Conservation (phyloP, 2,888 invertebrate genomes). For the Lasioglossum villosulum region DNA sequence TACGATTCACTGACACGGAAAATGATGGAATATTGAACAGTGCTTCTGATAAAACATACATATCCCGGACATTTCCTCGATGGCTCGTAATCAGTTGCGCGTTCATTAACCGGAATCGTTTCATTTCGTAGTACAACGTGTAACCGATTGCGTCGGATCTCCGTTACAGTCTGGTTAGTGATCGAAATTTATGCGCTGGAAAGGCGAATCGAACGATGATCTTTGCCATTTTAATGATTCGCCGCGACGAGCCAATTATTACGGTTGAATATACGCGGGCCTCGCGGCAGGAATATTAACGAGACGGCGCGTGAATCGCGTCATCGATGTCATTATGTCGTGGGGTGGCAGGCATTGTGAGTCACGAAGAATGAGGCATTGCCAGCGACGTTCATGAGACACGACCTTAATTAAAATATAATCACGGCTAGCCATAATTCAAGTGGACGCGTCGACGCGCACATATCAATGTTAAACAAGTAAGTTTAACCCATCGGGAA, state of each 20-base stretch:
- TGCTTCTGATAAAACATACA: constrained; percentile 9
- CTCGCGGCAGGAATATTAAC: neutral
- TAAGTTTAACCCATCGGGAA: neutral
- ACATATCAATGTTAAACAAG: constrained; percentile 1
- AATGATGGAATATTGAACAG: neutral
- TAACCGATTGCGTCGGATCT: neutral
- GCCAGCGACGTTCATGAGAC: constrained; percentile 43
- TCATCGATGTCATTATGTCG: constrained; percentile 24
- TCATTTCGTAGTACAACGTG: neutral
- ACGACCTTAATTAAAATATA: constrained; percentile 39
- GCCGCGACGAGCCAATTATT: neutral
- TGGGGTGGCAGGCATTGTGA: constrained; percentile 14
- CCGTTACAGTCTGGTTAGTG: neutral
- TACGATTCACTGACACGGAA: neutral
- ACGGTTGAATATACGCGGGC: neutral
- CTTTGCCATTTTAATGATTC: constrained; percentile 10
- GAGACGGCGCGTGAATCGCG: constrained; percentile 2
- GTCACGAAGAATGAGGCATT: constrained; percentile 43
- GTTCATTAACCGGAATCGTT: constrained; percentile 16
- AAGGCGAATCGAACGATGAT: constrained; percentile 13
- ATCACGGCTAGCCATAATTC: constrained; percentile 31
- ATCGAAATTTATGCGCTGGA: neutral
- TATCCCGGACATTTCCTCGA: neutral
- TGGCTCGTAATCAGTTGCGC: neutral
- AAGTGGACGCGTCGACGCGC: constrained; percentile 8